Conservation (phyloP, 1,140 invertebrate genomes). For the Drosophila athabasca region DNA sequence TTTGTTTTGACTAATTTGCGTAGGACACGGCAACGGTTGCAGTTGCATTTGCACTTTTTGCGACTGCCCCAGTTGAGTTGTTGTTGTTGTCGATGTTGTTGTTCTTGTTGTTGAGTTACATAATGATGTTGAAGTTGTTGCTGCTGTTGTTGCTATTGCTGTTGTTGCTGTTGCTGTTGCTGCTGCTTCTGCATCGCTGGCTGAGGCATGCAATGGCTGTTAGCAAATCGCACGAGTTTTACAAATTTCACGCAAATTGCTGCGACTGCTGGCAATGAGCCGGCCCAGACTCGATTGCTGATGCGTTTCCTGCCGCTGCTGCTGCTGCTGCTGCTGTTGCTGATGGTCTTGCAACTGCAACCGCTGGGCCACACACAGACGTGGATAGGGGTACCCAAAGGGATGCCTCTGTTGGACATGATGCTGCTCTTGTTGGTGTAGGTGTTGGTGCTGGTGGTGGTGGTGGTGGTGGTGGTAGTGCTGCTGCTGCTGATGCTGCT, state of each 20-base stretch:
- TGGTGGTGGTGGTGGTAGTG: constrained; percentile 46
- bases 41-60: constrained; percentile 53
- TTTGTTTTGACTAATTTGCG: constrained; percentile 71
- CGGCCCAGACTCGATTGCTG: constrained; percentile 24
- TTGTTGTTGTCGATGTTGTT: constrained; percentile 32
- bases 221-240: constrained; percentile 69
- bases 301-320: constrained; percentile 14
- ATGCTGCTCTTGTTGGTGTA: constrained; percentile 40
- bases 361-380: constrained; percentile 14
- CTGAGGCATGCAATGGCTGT: constrained; percentile 70
- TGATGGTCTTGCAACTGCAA: constrained; percentile 22
- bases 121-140: constrained; percentile 36
- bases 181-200: constrained; percentile 44
- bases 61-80: constrained; percentile 51
- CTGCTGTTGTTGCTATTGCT: constrained; percentile 40
- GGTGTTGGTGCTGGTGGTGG: constrained; percentile 36
- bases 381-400: constrained; percentile 24
- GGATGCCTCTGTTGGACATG: constrained; percentile 33
- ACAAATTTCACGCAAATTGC: constrained; percentile 64
- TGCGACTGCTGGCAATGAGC: constrained; percentile 42
- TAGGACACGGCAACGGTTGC: constrained; percentile 55
- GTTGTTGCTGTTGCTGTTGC: constrained; percentile 50
- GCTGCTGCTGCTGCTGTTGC: constrained; percentile 26
- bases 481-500: constrained; percentile 32
- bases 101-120: constrained; percentile 8